phyloP scores from a whole-genome alignment of 2,888 invertebrate species.

The Melanchra persicariae region DNA sequence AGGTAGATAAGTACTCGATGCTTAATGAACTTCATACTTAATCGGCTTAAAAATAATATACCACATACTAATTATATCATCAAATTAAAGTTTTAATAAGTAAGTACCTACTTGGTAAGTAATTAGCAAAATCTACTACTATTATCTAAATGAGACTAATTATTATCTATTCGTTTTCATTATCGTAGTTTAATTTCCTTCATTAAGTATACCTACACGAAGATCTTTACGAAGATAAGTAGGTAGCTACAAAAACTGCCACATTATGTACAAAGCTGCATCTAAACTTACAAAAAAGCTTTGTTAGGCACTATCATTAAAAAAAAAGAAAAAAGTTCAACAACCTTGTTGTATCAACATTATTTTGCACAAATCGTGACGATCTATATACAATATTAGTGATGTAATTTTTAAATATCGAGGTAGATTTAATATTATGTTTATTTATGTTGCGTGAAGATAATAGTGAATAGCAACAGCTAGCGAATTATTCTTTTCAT shows the following conservation, averaged over 20 bases:
- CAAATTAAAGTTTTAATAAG: background rate
- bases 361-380: conserved; percentile 26
- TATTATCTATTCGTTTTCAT: too few relatives aligned
- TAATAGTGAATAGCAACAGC: conserved; percentile 23
- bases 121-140: too few relatives aligned
- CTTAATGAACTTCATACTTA: background rate
- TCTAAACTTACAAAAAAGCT: background rate
- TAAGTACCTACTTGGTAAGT: too few relatives aligned
- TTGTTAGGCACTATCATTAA: too few relatives aligned
- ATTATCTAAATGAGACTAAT: too few relatives aligned
- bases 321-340: conserved; percentile 26
- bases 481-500: conserved; percentile 18
- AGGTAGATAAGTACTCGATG: too few relatives aligned
- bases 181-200: too few relatives aligned
- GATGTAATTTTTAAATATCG: conserved; percentile 7
- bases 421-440: background rate
- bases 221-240: background rate
- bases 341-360: conserved; percentile 33
- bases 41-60: conserved; percentile 1
- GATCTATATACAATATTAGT: conserved; percentile 7
- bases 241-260: background rate
- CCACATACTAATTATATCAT: background rate
- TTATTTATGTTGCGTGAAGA: conserved; percentile 38
- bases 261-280: background rate
- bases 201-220: too few relatives aligned